Conservation (phyloP, 2,113 vertebrate genomes). For the Centropristis striata region DNA sequence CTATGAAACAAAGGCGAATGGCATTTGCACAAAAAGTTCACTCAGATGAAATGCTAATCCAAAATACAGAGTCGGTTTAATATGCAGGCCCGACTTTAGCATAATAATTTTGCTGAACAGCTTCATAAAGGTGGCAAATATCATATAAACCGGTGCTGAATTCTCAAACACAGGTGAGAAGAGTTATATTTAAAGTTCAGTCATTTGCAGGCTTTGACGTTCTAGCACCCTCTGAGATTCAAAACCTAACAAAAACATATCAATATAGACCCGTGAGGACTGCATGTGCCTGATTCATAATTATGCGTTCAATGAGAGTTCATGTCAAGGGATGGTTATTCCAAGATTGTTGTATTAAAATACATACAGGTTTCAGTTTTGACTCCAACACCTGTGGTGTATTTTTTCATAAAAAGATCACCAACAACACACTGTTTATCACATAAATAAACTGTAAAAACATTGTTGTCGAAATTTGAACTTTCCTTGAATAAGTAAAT, state of each 20-base stretch:
- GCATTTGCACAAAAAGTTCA: constrained; percentile 54
- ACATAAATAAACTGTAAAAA: too few species aligned
- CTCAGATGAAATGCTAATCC: constrained; percentile 57
- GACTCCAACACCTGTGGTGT: too few species aligned
- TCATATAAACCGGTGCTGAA: constrained; percentile 4
- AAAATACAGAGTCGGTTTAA: constrained; percentile 46
- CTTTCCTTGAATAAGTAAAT: too few species aligned
- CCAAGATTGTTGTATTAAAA: neutral
- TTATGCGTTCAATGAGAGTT: neutral
- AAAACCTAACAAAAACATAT: neutral
- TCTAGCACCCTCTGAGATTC: neutral
- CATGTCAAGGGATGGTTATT: neutral
- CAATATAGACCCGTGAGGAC: neutral
- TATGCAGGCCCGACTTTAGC: constrained; percentile 20
- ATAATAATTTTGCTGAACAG: constrained; percentile 22
- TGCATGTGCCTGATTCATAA: neutral
- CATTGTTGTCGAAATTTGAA: too few species aligned
- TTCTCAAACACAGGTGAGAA: constrained; percentile 11
- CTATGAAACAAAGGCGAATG: constrained; percentile 46
- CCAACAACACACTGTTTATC: too few species aligned
- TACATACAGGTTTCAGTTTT: neutral
- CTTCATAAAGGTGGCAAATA: constrained; percentile 42
- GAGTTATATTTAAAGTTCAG: constrained; percentile 14
- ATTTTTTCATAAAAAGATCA: too few species aligned
- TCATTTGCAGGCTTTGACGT: neutral